Base-by-base conservation (phyloP, 2,113 vertebrate genomes). In the Prionailurus bengalensis region DNA sequence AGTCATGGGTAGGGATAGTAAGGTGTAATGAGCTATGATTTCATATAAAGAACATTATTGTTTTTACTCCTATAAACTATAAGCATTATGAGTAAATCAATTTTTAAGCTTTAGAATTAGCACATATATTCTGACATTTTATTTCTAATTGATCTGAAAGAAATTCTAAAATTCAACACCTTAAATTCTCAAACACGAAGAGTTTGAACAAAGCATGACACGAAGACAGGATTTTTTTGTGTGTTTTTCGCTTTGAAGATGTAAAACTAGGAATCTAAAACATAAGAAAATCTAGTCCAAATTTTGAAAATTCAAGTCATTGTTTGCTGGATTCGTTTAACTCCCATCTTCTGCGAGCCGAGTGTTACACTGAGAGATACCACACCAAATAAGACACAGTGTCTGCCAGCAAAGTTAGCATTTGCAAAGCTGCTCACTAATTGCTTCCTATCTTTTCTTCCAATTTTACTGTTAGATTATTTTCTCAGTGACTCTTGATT, bases 131-230 rank as follows among this genome's bases (percentile, higher is more conserved):
- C 19, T 93, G 42, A 74, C 23, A 78, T 89, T 96, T 89, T 80
- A 73, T 66, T 70, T 91, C 17, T 90, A 91, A 88, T 31, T 83
- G 6, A 51, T 65, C 39, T 78, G 16, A 76, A 80, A 87, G 4
- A 89, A 84, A 70, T 89, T 85, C 74, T 97, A 93, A 84, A 80
- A 27, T 76, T 19, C 58, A 73, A n/a, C 15, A 48, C 31, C 80
- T 89, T 84, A 25, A 15, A 71, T 65, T 89, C 23, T 70, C 53
- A 84, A 63, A 81, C 19, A 63, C 76, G 63, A 90, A 39, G 19
- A 74, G 3, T 39, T 86, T 95, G 17, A 93, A 65, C 31, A 92
- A 55, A 58, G 9, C 2, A 51, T 82, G 9, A 71, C 66, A 23
- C 71, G 13, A 65, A 71, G 0, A 19, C 17, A 79, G 5, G 14